Evolutionary conservation across 2,888 invertebrate genomes (phyloP), one percentile per base, ranked within the genome.

Genomic region (Bembecia ichneumoniformis): DNA sequence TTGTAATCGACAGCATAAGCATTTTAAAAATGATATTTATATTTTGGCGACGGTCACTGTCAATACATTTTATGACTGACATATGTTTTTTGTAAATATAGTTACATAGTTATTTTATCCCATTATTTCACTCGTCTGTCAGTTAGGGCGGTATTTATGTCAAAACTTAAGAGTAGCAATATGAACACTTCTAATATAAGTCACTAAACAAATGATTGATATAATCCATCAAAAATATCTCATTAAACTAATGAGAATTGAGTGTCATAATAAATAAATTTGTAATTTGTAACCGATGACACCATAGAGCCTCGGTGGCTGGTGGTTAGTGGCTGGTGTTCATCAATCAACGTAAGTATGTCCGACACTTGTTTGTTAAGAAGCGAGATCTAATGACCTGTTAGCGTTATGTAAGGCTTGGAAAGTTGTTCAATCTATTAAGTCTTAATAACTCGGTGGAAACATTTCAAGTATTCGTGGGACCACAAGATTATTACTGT

Each of bases 291-390:
- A 47, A 47, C 49, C 49, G 50, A 49, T 50, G 56, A 50, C 52
- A 54, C 50, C 20, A 20, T 28, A 28, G 28, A 28, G 28, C 28
- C 9, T 9, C 28, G 28, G 28, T 28, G 28, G 28, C 28, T 28
- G 28, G 28, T 28, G 28, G 28, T 28, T 50, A 50, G 55, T 47
- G 51, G 54, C 49, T 49, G 46, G 47, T 52, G 43, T 49, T 51
- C 54, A 55, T 57, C 56, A 54, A 60, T 58, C 58, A 54, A 54
- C 47, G 46, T 45, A 45, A 48, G 49, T 51, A 47, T 47, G 47
- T 28, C 48, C 40, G 48, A 51, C 51, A 53, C 11, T 40, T 15
- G 28, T 40, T 48, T 50, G 48, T 47, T 50, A 40, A 35, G 16
- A 7, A 34, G 15, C 20, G 14, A 10, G 36, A 17, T 47, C 11